These are phyloP conservation scores for Euphysa ruthae DNA, from an alignment of 30 jellyfish, hydroid and myxozoan genomes.

Conservation along the genomic window DNA sequence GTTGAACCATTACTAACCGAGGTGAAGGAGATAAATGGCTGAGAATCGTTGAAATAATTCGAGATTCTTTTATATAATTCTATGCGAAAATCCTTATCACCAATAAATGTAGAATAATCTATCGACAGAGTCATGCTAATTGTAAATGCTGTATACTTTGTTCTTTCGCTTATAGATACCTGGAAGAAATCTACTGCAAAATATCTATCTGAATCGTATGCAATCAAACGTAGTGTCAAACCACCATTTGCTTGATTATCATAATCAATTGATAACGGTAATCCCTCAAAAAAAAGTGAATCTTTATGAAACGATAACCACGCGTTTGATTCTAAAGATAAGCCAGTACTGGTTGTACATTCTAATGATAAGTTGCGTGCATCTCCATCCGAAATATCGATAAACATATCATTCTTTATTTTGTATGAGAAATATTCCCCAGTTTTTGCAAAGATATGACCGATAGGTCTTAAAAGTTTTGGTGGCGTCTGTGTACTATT, in stretches of 20 bases:
- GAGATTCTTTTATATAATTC: neutral
- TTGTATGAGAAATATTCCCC: slow-evolving; percentile 31
- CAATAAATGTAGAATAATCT: neutral
- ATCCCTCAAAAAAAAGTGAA: neutral
- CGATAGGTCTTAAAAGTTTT: neutral
- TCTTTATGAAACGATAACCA: neutral
- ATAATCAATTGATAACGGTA: neutral
- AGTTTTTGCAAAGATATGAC: neutral
- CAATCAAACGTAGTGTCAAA: neutral
- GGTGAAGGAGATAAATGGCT: neutral
- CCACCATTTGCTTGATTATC: neutral
- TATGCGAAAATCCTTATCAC: neutral
- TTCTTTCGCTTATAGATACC: neutral
- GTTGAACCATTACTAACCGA: neutral
- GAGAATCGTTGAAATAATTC: neutral
- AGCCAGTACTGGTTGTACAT: neutral
- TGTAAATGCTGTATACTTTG: neutral
- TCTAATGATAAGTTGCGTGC: slow-evolving; percentile 38
- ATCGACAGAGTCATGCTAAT: neutral
- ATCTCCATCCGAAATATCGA: slow-evolving; percentile 60
- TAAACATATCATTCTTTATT: slow-evolving; percentile 47
- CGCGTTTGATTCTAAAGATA: neutral
- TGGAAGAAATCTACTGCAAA: neutral
- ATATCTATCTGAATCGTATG: neutral
- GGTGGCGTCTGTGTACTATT: neutral